phyloP scores from a whole-genome alignment of 1,140 invertebrate genomes.

The Drosophila repleta region DNA sequence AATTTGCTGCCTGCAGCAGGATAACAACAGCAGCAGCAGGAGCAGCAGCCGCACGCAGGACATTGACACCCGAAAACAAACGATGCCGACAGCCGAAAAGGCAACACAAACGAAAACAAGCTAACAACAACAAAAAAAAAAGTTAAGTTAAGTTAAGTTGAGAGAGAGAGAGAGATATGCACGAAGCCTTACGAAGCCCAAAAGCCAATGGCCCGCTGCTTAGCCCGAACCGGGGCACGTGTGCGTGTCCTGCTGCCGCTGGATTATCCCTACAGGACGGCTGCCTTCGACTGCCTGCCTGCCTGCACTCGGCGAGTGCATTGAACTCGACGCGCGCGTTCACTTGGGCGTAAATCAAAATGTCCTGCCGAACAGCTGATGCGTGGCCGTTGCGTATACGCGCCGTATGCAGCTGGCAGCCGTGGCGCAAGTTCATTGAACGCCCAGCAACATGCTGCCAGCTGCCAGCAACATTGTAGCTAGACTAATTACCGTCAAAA shows the following conservation, averaged over 20 bases:
- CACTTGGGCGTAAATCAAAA: slow-evolving; percentile 70
- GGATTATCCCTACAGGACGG: slow-evolving; percentile 49
- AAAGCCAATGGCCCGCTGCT: slow-evolving; percentile 55
- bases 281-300: not conserved
- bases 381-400: slow-evolving; percentile 69
- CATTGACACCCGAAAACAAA: slow-evolving; percentile 75
- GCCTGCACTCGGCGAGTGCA: slow-evolving; percentile 51
- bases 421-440: slow-evolving; percentile 70
- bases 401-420: slow-evolving; percentile 30
- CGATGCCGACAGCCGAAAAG: slow-evolving; percentile 40
- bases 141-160: too few relatives aligned
- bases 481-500: too few relatives aligned
- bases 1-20: slow-evolving; percentile 54
- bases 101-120: slow-evolving; percentile 36
- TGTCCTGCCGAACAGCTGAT: slow-evolving; percentile 59
- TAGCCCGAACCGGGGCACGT: slow-evolving; percentile 58
- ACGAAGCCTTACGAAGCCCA: slow-evolving; percentile 47
- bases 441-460: slow-evolving; percentile 5
- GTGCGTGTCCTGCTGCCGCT: slow-evolving; percentile 67
- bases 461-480: too few relatives aligned
- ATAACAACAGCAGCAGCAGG: slow-evolving; percentile 44
- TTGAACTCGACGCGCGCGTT: slow-evolving; percentile 59
- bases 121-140: slow-evolving; percentile 28
- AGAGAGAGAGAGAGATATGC: not conserved
- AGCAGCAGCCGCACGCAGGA: slow-evolving; percentile 65